phyloP scores from a whole-genome alignment of 1,140 invertebrate species.

The Globodera ellingtonae region DNA sequence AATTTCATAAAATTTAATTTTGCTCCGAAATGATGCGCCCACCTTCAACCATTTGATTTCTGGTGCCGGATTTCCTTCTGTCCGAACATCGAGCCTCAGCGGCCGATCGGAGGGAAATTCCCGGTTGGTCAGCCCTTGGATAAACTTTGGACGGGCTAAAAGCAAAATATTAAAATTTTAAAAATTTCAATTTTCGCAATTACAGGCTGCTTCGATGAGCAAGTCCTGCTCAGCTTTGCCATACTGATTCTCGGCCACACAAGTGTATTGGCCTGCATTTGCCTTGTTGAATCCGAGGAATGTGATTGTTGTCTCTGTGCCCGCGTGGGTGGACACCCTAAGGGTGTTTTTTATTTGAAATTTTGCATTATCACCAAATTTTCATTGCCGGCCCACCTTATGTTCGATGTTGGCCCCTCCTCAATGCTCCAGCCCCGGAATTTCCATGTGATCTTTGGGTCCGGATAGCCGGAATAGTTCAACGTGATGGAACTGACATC shows the following conservation, averaged over 20 bases:
- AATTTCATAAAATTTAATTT: conserved; percentile 8
- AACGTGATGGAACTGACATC: conserved; percentile 58
- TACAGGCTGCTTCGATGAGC: conserved; percentile 61
- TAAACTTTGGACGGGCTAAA: conserved; percentile 83
- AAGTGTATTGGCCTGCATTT: conserved; percentile 64
- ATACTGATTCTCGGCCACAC: conserved; percentile 62
- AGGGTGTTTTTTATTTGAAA: neutral
- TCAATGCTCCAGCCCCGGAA: conserved; percentile 64
- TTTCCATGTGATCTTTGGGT: conserved; percentile 64
- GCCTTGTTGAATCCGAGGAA: conserved; percentile 56
- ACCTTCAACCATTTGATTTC: conserved; percentile 92
- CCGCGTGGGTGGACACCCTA: conserved; percentile 57
- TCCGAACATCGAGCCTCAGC: conserved; percentile 79
- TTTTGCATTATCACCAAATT: conserved; percentile 14
- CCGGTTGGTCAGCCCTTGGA: conserved; percentile 79
- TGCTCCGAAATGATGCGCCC: conserved; percentile 21
- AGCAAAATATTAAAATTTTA: conserved; percentile 18
- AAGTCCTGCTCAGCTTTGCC: conserved; percentile 64
- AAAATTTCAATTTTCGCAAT: conserved; percentile 26
- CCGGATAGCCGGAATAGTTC: conserved; percentile 61
- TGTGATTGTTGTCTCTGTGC: conserved; percentile 61
- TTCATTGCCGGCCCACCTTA: conserved; percentile 9
- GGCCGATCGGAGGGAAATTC: conserved; percentile 72
- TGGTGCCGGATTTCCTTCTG: conserved; percentile 86
- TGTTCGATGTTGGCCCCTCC: conserved; percentile 56